Evolutionary conservation across 2,797 vertebrate genomes (phyloP).

Genomic region (Oophaga sylvatica): DNA sequence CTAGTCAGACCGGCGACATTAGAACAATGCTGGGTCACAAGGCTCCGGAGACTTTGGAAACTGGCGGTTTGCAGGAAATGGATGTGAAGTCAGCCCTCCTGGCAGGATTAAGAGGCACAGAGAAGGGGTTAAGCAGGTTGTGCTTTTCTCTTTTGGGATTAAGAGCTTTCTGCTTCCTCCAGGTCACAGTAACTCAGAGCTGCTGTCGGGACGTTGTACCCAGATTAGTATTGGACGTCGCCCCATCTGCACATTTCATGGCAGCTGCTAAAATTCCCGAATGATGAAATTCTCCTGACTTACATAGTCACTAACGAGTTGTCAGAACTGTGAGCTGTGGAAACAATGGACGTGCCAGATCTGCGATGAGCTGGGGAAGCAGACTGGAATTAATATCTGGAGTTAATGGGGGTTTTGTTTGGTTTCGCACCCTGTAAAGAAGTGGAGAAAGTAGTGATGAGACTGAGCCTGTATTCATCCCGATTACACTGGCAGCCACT

Average conservation of each 20-base stretch:
- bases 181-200: not conserved
- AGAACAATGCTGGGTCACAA: slow-evolving; percentile 17
- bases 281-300: not conserved
- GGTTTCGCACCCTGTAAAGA: not conserved
- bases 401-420: not conserved
- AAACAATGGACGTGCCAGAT: slow-evolving; percentile 5
- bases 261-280: not conserved
- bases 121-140: slow-evolving; percentile 40
- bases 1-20: not conserved
- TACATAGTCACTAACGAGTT: not conserved
- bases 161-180: slow-evolving; percentile 31
- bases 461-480: not conserved
- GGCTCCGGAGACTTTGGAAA: slow-evolving; percentile 45
- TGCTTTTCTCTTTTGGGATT: not conserved
- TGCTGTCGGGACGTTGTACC: not conserved
- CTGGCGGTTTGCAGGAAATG: slow-evolving; percentile 39
- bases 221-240: not conserved
- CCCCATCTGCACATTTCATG: not conserved
- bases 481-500: not conserved
- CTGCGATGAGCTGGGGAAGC: not conserved
- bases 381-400: slow-evolving; percentile 19
- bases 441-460: not conserved
- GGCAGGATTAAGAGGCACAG: slow-evolving; percentile 32
- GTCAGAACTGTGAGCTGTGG: not conserved
- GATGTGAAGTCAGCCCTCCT: slow-evolving; percentile 24